Evolutionary conservation across 2,888 invertebrate genomes (phyloP).

Genomic region (Patella depressa): DNA sequence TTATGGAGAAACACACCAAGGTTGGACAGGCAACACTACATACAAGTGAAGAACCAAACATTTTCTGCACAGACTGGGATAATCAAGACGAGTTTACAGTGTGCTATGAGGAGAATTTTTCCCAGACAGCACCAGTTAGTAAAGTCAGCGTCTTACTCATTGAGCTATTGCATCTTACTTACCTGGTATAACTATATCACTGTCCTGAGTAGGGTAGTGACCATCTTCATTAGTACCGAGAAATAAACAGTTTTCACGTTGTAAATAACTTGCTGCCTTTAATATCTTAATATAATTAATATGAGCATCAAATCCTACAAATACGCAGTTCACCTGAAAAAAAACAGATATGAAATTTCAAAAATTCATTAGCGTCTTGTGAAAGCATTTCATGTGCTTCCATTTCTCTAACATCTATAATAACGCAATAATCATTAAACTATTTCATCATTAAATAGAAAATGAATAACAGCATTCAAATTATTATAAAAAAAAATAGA

Average conservation of each 20-base stretch:
- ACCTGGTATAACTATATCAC: conserved; percentile 78
- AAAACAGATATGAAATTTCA: background rate
- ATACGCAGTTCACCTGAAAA: conserved; percentile 84
- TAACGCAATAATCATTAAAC: no score
- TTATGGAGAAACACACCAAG: no score
- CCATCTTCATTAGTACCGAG: conserved; percentile 96
- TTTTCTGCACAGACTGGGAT: no score
- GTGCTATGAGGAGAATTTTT: no score
- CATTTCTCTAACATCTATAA: no score
- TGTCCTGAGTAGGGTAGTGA: conserved; percentile 78
- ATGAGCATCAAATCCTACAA: conserved; percentile 94
- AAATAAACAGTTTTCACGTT: conserved; percentile 83
- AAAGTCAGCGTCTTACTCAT: background rate
- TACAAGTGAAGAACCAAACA: no score
- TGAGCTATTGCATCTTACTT: conserved; percentile 25
- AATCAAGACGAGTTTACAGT: no score
- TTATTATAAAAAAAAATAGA: no score
- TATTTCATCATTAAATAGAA: no score
- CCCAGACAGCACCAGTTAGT: background rate
- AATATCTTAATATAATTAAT: conserved; percentile 92
- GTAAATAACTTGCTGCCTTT: conserved; percentile 91
- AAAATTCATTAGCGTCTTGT: no score
- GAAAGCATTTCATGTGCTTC: no score
- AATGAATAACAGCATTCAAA: no score
- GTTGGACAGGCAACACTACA: background rate